phyloP scores from a whole-genome alignment of 23 tunicate genomes.

The Diplosoma virens region DNA sequence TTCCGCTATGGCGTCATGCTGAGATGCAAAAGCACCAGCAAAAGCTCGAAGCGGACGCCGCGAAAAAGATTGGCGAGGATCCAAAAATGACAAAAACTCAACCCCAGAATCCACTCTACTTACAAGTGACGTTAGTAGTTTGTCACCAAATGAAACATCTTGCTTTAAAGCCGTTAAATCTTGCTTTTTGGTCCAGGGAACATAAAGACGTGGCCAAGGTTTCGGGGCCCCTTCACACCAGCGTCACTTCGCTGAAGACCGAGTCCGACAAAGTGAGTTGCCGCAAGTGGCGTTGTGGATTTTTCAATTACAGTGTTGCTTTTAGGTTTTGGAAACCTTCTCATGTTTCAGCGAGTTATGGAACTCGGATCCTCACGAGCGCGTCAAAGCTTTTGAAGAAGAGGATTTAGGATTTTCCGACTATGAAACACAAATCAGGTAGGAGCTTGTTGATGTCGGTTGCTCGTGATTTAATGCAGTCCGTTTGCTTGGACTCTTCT shows the following conservation, averaged over 20 bases:
- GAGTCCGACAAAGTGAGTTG: slow-evolving; percentile 62
- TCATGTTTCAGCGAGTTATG: slow-evolving; percentile 66
- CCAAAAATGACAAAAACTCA: slow-evolving; percentile 78
- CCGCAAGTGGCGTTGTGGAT: not conserved
- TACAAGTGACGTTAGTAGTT: slow-evolving; percentile 56
- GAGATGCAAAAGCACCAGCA: slow-evolving; percentile 79
- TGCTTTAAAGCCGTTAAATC: not conserved
- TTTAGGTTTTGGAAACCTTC: slow-evolving; percentile 58
- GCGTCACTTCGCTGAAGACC: slow-evolving; percentile 70
- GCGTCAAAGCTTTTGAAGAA: slow-evolving; percentile 71
- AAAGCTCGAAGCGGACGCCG: slow-evolving; percentile 83
- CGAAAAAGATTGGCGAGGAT: slow-evolving; percentile 82
- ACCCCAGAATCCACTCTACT: slow-evolving; percentile 73
- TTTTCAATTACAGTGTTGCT: not conserved
- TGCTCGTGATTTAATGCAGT: not conserved
- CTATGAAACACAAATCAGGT: slow-evolving; percentile 67
- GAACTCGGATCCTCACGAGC: slow-evolving; percentile 69
- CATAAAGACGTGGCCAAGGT: slow-evolving; percentile 87
- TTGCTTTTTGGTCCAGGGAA: slow-evolving; percentile 37
- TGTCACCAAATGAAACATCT: not conserved
- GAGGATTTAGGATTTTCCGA: slow-evolving; percentile 43
- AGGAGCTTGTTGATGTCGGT: not conserved
- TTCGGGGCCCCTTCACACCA: slow-evolving; percentile 67
- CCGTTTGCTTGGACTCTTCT: not conserved
- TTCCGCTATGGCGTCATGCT: slow-evolving; percentile 63